Base-by-base conservation (phyloP, 1,140 invertebrate species). In the Parasteatoda tepidariorum region DNA sequence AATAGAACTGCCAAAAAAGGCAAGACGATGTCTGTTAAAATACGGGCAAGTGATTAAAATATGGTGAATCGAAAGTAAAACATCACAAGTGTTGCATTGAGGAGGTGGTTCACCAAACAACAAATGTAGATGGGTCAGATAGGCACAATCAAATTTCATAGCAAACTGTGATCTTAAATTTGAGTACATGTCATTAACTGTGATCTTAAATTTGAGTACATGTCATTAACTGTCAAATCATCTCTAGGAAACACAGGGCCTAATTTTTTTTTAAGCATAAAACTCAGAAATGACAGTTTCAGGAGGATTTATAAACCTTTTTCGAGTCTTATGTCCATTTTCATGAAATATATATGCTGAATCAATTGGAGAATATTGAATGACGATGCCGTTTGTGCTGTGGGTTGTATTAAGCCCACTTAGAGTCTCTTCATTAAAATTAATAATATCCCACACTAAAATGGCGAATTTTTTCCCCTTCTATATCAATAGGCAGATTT, bases 381-480 rank as follows among this genome's bases (percentile, higher is more conserved):
- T 62, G 34, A 66, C 64, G 30, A 87, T 88, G 2, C 84, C 87
- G 86, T 87, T 87, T 6, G 87, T 85, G 33, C 84, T 30, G 61
- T 87, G 85, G 48, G 86, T 85, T 15, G 85, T 87, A 6, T 86
- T 86, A 33, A 33, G 70, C 33, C 85, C 87, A 76, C 54, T 86
- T 4, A 84, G 38, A 33, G 85, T 87, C 71, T 87, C 86, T 74
- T 87, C 86, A 54, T 74, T 26, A 28, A 85, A 30, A 71, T 87
- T 86, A 26, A 85, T 87, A 70, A 86, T 87, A 68, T 87, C 86
- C 84, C 55, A 87, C 11, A 82, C 85, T 54, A 87, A 55, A 9
- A 28, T 67, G 6, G 22, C 22, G 22, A 24, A 24, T 6, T 61
- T 11, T 15, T 11, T 15, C 22, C 6, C 6, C 6, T 15, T 61